Evolutionary conservation across 2,113 vertebrate species (phyloP).

Genomic region (Scophthalmus maximus): DNA sequence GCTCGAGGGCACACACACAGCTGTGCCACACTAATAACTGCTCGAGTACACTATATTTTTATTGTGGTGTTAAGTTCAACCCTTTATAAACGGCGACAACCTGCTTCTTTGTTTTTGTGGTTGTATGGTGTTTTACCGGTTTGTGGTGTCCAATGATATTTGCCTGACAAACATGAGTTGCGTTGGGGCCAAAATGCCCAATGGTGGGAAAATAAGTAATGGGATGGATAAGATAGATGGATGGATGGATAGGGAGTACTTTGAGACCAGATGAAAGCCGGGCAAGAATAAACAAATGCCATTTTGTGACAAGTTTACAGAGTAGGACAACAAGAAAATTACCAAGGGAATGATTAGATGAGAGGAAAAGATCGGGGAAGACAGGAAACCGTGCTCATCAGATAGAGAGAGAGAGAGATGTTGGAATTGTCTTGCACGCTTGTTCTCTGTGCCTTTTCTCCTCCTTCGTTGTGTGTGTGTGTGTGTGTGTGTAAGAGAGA

Average conservation of each 20-base stretch:
- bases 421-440: slow-evolving; percentile 33
- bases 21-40: neutral
- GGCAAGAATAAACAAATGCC: slow-evolving; percentile 3
- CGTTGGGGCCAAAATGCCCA: neutral
- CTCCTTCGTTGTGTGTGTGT: slow-evolving; percentile 35
- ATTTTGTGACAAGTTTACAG: slow-evolving; percentile 15
- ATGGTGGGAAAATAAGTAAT: neutral
- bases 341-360: slow-evolving; percentile 6
- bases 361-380: slow-evolving; percentile 1
- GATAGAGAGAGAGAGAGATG: slow-evolving; percentile 18
- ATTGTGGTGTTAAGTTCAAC: slow-evolving; percentile 1
- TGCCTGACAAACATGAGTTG: neutral
- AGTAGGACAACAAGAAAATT: slow-evolving; percentile 13
- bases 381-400: slow-evolving; percentile 21
- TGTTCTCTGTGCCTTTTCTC: slow-evolving; percentile 46
- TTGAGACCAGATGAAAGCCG: slow-evolving; percentile 2
- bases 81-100: neutral
- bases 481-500: slow-evolving; percentile 10
- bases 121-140: neutral
- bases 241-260: neutral
- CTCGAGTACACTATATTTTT: neutral
- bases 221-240: neutral
- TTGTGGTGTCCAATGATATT: slow-evolving; percentile 16
- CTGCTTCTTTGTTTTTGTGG: slow-evolving; percentile 46
- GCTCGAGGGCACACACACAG: neutral